Evolutionary conservation across 2,113 vertebrate genomes (phyloP), one percentile per base, ranked within the genome.

Genomic region (Indri indri): DNA sequence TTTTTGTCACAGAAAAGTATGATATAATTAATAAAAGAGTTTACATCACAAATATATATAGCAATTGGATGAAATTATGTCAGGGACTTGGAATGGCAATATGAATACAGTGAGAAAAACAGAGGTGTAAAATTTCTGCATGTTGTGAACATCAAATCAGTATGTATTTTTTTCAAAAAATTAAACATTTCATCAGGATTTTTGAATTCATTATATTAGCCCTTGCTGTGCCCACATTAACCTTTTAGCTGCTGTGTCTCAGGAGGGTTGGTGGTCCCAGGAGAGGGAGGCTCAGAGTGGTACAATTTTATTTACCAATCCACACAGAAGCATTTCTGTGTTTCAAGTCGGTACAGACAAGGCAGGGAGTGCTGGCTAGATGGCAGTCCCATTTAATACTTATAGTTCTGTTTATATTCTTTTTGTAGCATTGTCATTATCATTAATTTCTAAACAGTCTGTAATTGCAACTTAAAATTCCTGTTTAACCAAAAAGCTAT

Each of bases 131-230:
- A 84, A 79, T 57, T 77, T 95, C 12, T 30, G 1, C 66, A 37
- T 61, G 50, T 57, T 89, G 8, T 79, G 20, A 34, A 59, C 45
- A 90, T 90, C 90, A 61, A 68, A 70, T 74, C 12, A 93, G 37
- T 37, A 10, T 45, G 10, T 37, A 14, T 66, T 23, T 63, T 52
- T 92, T 83, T 70, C 11, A 79, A 37, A 71, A 92, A 92, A 92
- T 27, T n/a, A 83, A 74, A 8, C 30, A 32, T 88, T 82, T 79
- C 11, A 54, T 92, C 18, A 84, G 42, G 50, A 80, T 47, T 66
- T 96, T 17, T 20, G 52, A 73, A 89, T 96, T 92, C 57, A 91
- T 54, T 88, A 17, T n/a, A 47, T 63, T 89, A 92, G 14, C 10
- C n/a, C 30, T 45, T 74, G 40, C 63, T 71, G 25, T 47, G 54